phyloP scores from a whole-genome alignment of 2,113 vertebrate species.

The Chaenocephalus aceratus region DNA sequence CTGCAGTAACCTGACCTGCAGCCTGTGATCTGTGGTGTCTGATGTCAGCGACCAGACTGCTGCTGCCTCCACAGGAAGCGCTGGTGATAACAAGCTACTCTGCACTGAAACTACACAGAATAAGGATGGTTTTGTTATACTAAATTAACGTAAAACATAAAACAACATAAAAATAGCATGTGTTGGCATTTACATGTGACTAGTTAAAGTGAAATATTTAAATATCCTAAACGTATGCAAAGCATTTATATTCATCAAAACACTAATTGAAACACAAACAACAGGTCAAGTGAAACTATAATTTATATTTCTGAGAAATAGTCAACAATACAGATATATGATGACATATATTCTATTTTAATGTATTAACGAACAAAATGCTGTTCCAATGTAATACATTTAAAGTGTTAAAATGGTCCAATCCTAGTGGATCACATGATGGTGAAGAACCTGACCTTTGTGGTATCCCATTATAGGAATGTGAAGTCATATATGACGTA shows the following conservation, averaged over 20 bases:
- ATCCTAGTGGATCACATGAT: not conserved
- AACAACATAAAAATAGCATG: not conserved
- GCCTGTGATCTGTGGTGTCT: constrained; percentile 58
- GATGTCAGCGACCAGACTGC: constrained; percentile 31
- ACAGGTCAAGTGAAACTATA: not conserved
- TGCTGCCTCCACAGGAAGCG: constrained; percentile 21
- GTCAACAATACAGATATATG: constrained; percentile 9
- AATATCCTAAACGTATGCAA: not conserved
- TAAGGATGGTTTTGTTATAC: not conserved
- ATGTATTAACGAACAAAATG: constrained; percentile 37
- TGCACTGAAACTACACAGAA: not conserved
- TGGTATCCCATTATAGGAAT: constrained; percentile 11
- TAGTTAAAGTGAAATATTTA: not conserved
- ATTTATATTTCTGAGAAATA: constrained; percentile 28
- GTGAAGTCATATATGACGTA: constrained; percentile 5
- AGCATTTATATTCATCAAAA: not conserved
- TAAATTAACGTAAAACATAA: not conserved
- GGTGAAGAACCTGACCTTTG: not conserved
- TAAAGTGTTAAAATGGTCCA: constrained; percentile 21
- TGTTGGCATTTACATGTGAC: not conserved
- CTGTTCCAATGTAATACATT: constrained; percentile 21
- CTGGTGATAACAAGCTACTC: constrained; percentile 1
- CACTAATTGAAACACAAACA: not conserved
- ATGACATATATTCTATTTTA: constrained; percentile 27
- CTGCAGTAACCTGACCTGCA: constrained; percentile 54